Evolutionary conservation across 30 jellyfish, hydroid and myxozoan genomes (phyloP).

Genomic region (Cassiopea xamachana): DNA sequence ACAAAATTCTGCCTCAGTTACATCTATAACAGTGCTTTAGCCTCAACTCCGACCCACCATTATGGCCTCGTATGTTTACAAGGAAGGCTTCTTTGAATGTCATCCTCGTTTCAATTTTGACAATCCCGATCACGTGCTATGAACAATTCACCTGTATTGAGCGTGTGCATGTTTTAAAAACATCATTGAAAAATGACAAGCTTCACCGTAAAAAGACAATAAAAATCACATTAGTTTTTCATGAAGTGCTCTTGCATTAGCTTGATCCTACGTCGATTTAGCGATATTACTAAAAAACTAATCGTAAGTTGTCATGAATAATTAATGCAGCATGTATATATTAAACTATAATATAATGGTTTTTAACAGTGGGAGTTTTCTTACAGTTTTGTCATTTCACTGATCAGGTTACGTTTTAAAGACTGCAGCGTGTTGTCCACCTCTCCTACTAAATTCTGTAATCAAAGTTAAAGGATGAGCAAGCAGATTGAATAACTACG

Average conservation of each 20-base stretch:
- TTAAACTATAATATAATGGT: neutral
- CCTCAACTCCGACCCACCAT: too few species aligned
- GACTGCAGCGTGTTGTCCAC: neutral
- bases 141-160: neutral
- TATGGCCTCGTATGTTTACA: too few species aligned
- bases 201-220: neutral
- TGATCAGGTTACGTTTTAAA: neutral
- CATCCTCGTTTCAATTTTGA: neutral
- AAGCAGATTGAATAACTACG: neutral
- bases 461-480: neutral
- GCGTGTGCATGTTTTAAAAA: neutral
- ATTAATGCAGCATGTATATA: constrained; percentile 5
- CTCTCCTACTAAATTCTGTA: neutral
- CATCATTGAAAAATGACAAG: neutral
- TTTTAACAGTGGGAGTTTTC: neutral
- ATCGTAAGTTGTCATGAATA: neutral
- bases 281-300: neutral
- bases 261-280: neutral
- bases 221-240: neutral
- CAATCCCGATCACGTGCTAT: constrained; percentile 1
- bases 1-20: too few species aligned
- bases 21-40: too few species aligned
- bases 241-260: neutral
- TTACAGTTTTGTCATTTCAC: neutral
- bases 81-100: neutral